A percentile compares a stretch with the other conserved stretches of the same genome.
Evolutionary conservation across 2,797 vertebrate species (phyloP).

Genomic region (Pipistrellus nathusii): DNA sequence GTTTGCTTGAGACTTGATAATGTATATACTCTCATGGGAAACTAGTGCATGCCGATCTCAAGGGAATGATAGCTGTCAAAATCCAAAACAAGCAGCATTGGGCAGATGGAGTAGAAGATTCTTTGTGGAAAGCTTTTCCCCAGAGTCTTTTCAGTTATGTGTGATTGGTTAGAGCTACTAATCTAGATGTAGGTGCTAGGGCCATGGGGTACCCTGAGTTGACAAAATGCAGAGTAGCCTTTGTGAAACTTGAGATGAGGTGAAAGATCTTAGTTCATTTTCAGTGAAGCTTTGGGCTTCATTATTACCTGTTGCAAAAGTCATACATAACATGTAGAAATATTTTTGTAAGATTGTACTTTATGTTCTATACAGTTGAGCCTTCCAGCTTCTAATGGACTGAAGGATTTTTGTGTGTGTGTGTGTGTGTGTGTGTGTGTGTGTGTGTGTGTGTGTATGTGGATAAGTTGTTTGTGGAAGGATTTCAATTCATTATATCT

Average conservation of each 20-base stretch:
- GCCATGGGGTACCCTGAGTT: neutral
- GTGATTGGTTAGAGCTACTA: neutral
- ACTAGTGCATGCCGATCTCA: neutral
- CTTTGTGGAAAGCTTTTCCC: neutral
- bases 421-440: too few relatives aligned
- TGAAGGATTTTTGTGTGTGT: neutral
- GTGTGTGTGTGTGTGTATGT: too few relatives aligned
- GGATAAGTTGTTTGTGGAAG: neutral
- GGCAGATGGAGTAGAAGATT: neutral
- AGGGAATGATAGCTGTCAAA: neutral
- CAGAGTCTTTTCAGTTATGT: neutral
- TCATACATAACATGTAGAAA: neutral
- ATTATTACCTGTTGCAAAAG: neutral
- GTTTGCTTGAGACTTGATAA: slow-evolving; percentile 6
- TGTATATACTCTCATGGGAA: neutral
- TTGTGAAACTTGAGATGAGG: neutral
- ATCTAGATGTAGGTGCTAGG: neutral
- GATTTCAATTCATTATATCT: neutral
- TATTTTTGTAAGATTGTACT: neutral
- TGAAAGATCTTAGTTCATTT: neutral
- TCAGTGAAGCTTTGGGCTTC: neutral
- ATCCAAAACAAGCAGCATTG: neutral
- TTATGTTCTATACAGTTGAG: neutral
- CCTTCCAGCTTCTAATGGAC: neutral
- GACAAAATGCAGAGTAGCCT: neutral